phyloP scores from a whole-genome alignment of 2,113 vertebrate species.

The Pleuronectes platessa region DNA sequence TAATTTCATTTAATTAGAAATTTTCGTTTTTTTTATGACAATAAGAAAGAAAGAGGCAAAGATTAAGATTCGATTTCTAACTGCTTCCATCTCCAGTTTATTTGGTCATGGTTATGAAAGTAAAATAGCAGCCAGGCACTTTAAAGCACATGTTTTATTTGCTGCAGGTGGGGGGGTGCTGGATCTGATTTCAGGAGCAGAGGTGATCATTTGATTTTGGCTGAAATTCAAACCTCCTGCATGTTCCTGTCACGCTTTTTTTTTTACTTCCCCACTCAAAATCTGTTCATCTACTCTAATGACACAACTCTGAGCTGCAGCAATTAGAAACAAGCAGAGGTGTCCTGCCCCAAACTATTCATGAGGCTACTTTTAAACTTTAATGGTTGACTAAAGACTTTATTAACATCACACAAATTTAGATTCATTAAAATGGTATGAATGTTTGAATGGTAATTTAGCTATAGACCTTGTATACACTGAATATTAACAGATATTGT shows the following conservation, averaged over 20 bases:
- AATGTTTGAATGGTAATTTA: not conserved
- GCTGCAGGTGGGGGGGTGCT: conserved; percentile 11
- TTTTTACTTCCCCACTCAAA: not conserved
- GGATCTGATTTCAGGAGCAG: conserved; percentile 46
- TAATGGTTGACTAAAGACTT: not conserved
- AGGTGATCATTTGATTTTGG: conserved; percentile 22
- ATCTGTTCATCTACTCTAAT: not conserved
- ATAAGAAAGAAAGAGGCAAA: too few relatives aligned
- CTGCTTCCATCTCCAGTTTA: conserved; percentile 14
- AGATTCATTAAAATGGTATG: not conserved
- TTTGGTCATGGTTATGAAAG: not conserved
- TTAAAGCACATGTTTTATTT: conserved; percentile 16
- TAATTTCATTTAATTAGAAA: not conserved
- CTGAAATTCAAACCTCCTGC: conserved; percentile 12
- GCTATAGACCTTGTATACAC: not conserved
- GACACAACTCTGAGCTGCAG: not conserved
- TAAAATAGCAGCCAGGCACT: conserved; percentile 7
- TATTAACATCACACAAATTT: not conserved
- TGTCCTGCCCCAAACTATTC: not conserved
- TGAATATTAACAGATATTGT: not conserved
- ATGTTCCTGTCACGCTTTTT: conserved; percentile 11
- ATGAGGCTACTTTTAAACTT: not conserved
- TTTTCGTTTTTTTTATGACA: not conserved
- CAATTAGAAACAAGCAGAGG: not conserved
- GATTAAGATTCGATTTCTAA: not conserved